Evolutionary conservation across 92 coral and sea anemone species (phyloP), one percentile per base, ranked within the genome.

Genomic region (Porites divaricata): DNA sequence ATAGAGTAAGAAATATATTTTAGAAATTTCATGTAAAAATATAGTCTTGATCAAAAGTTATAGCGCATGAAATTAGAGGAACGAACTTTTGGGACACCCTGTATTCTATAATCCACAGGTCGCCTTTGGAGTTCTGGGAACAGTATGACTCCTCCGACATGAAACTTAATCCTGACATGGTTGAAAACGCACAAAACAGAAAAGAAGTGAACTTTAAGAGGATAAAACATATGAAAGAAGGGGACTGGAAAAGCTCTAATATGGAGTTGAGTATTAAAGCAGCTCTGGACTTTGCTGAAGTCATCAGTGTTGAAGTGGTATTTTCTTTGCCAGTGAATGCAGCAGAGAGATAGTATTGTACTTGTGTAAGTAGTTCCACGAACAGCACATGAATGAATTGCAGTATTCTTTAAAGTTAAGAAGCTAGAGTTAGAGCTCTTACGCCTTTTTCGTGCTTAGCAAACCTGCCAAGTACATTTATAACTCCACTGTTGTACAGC

Each of bases 81-180:
- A n/a, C n/a, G n/a, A n/a, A n/a, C n/a, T n/a, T n/a, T 16, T 67
- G 9, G 9, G 11, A 57, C 8, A 7, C n/a, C 16, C 62, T 74
- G 63, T 15, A 7, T 74, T 20, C 6, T 4, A 6, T 20, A 26
- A 21, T 11, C 64, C 77, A 41, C 83, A 94, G 98, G 88, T 84
- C 88, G 53, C 92, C 95, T 19, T 89, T 66, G 73, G 95, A 89
- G 21, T 85, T 94, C n/a, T 89, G 86, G 89, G 70, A 74, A 83
- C 53, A 61, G 6, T 89, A 92, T 70, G 92, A 89, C 83, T n/a
- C 89, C 2, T 78, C 88, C 3, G 92, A 83, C 50, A 89, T 93
- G 93, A 81, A 54, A 50, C 77, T 91, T 16, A 88, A 85, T 35
- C 89, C 94, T 59, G 86, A 84, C 22, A n/a, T 90, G 22, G 67